A percentile compares a stretch with the other conserved stretches of the same genome.
Conservation (phyloP, 2,797 vertebrate genomes). For the Cirrhinus mrigala region DNA sequence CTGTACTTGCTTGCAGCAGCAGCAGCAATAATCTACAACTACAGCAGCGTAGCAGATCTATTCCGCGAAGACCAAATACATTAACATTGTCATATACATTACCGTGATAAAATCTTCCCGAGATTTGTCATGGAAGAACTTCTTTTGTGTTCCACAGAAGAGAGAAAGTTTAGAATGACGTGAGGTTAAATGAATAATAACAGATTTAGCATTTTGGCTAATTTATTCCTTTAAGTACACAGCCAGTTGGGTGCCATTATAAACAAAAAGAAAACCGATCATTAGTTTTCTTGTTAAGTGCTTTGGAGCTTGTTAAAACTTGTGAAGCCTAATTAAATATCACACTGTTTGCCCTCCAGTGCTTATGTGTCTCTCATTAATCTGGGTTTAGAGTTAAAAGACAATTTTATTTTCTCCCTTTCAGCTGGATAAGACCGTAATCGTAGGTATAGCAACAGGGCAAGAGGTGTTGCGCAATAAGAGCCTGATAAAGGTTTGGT, state of each 20-base stretch:
- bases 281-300: slow-evolving; percentile 8
- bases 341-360: background rate
- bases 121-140: no score
- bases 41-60: no score
- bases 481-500: slow-evolving; percentile 90
- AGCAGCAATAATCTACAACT: no score
- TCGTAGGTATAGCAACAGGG: slow-evolving; percentile 86
- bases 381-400: slow-evolving; percentile 1
- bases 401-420: slow-evolving; percentile 19
- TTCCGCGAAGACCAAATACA: no score
- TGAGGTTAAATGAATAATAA: background rate
- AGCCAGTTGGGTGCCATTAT: background rate
- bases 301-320: slow-evolving; percentile 19
- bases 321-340: slow-evolving; percentile 22
- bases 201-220: background rate
- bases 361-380: slow-evolving; percentile 2
- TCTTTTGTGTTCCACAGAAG: background rate
- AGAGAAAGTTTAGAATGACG: background rate
- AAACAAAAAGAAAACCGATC: background rate
- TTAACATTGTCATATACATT: no score
- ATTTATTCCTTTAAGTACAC: background rate
- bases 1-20: no score
- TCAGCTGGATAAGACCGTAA: slow-evolving; percentile 91
- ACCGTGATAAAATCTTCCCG: no score
- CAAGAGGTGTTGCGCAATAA: slow-evolving; percentile 86